A percentile compares a stretch with the other conserved stretches of the same genome.
Evolutionary conservation across 2,113 vertebrate genomes (phyloP).

Genomic region (Lamprotornis superbus): DNA sequence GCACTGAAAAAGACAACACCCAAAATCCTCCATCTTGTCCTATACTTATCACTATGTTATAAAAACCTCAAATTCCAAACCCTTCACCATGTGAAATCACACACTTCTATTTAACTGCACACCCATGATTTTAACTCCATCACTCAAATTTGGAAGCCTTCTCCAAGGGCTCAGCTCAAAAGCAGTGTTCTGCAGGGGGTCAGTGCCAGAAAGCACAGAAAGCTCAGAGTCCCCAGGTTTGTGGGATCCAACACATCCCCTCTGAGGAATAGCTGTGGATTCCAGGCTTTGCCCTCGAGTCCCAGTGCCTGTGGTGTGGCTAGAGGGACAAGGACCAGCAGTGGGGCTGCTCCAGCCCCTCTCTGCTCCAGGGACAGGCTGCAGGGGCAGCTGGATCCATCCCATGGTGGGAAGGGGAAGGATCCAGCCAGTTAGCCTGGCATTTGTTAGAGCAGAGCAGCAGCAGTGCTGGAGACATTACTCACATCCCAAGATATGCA

Average conservation of each 20-base stretch:
- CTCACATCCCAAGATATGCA: neutral
- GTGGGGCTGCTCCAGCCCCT: neutral
- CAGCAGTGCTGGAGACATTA: conserved; percentile 35
- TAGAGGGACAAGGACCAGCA: neutral
- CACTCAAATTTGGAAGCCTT: too few species aligned
- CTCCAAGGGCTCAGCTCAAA: too few species aligned
- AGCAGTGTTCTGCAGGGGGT: too few species aligned
- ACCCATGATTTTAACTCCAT: too few species aligned
- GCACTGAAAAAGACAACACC: too few species aligned
- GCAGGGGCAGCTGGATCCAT: neutral
- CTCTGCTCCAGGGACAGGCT: neutral
- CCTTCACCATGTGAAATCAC: too few species aligned
- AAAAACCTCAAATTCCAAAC: too few species aligned
- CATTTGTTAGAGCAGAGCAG: conserved; percentile 11
- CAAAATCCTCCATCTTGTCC: too few species aligned
- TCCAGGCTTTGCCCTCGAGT: neutral
- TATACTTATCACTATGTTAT: too few species aligned
- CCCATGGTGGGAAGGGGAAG: neutral
- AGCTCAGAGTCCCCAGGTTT: too few species aligned
- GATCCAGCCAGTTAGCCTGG: conserved; percentile 22
- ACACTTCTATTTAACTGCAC: too few species aligned
- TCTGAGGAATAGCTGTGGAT: neutral
- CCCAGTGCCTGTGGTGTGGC: neutral
- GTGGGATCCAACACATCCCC: neutral
- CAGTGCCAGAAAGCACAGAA: too few species aligned